These are phyloP conservation scores for Takifugu bimaculatus DNA, from an alignment of 2,113 vertebrate genomes.

Conservation along the genomic window DNA sequence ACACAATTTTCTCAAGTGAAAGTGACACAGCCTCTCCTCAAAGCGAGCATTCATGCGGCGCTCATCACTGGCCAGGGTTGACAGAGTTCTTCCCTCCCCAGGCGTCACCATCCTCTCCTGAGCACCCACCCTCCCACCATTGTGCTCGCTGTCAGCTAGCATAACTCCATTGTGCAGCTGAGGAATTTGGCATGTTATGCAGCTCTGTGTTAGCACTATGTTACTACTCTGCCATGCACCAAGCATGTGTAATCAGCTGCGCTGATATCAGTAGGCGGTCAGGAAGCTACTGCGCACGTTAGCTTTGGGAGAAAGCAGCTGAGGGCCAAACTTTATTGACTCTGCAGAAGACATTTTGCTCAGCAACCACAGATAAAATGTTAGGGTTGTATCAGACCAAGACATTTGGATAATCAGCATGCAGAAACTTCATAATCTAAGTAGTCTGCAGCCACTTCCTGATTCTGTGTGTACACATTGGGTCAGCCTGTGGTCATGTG, in stretches of 20 bases:
- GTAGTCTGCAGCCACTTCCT: slow-evolving; percentile 14
- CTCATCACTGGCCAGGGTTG: slow-evolving; percentile 52
- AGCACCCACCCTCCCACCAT: slow-evolving; percentile 66
- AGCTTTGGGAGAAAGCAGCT: slow-evolving; percentile 15
- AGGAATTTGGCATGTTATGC: slow-evolving; percentile 71
- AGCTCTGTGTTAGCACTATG: slow-evolving; percentile 48
- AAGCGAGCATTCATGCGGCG: slow-evolving; percentile 62
- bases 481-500: neutral
- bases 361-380: no score
- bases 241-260: slow-evolving; percentile 63
- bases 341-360: slow-evolving; percentile 9
- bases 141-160: slow-evolving; percentile 53
- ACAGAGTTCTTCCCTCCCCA: slow-evolving; percentile 64
- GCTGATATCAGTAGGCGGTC: slow-evolving; percentile 41
- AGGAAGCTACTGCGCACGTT: slow-evolving; percentile 40
- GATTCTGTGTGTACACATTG: slow-evolving; percentile 18
- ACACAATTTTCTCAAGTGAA: neutral
- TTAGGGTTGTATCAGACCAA: no score
- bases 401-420: slow-evolving; percentile 3
- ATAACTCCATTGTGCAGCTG: slow-evolving; percentile 68
- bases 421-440: neutral
- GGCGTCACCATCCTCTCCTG: slow-evolving; percentile 61
- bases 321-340: neutral
- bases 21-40: slow-evolving; percentile 53
- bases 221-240: neutral